phyloP scores from a whole-genome alignment of 2,888 invertebrate species.

The Catonia carolina region DNA sequence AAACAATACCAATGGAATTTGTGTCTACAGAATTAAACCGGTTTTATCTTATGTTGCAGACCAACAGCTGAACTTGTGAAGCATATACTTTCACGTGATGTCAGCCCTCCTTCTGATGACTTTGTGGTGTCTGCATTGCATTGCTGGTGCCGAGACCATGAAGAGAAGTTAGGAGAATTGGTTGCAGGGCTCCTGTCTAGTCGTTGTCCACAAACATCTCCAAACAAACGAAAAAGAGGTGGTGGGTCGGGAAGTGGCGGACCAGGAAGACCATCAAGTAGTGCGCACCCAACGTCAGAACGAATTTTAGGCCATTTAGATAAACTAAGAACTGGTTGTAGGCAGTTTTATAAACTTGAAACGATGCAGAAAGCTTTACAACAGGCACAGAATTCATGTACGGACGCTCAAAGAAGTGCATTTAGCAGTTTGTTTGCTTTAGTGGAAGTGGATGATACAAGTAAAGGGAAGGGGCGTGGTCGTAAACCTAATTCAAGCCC shows the following conservation, averaged over 20 bases:
- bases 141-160: slow-evolving; percentile 90
- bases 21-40: too few relatives aligned
- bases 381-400: slow-evolving; percentile 76
- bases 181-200: slow-evolving; percentile 71
- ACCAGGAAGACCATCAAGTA: slow-evolving; percentile 28
- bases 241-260: slow-evolving; percentile 19
- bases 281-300: slow-evolving; percentile 35
- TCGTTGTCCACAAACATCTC: slow-evolving; percentile 74
- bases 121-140: slow-evolving; percentile 88
- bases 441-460: slow-evolving; percentile 75
- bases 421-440: slow-evolving; percentile 85
- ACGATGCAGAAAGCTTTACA: slow-evolving; percentile 87
- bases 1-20: too few relatives aligned
- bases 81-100: slow-evolving; percentile 69
- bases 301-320: slow-evolving; percentile 88
- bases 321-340: slow-evolving; percentile 62
- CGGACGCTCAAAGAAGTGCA: slow-evolving; percentile 82
- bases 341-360: slow-evolving; percentile 66
- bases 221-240: slow-evolving; percentile 62
- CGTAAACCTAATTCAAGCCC: slow-evolving; percentile 39
- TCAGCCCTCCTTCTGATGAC: slow-evolving; percentile 66
- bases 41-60: slow-evolving; percentile 42
- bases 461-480: slow-evolving; percentile 34
- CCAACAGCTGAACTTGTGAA: slow-evolving; percentile 81
- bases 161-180: slow-evolving; percentile 79